phyloP scores from a whole-genome alignment of 2,113 vertebrate genomes.

The Pterocles burchelli region DNA sequence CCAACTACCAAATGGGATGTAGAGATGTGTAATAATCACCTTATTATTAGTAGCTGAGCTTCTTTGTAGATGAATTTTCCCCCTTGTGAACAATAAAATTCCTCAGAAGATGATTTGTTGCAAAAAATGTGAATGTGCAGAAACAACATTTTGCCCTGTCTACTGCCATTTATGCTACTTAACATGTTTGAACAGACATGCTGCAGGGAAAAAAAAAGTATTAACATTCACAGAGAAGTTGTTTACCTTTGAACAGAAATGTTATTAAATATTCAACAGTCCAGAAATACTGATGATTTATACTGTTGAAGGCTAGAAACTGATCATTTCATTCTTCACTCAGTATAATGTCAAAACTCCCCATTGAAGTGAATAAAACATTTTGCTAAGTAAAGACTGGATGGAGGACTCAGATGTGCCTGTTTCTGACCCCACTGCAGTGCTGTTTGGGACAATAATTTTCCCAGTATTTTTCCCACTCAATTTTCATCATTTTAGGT shows the following conservation, averaged over 20 bases:
- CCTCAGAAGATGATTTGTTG: background rate
- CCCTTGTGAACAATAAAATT: background rate
- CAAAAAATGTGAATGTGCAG: background rate
- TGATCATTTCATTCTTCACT: background rate
- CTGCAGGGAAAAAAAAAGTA: background rate
- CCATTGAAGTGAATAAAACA: background rate
- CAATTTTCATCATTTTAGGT: background rate
- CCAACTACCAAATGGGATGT: background rate
- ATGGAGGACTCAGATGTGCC: background rate
- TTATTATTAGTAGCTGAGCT: background rate
- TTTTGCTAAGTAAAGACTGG: background rate
- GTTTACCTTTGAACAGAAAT: slow-evolving; percentile 19
- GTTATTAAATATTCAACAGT: background rate
- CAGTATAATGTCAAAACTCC: background rate
- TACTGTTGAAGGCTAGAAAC: background rate
- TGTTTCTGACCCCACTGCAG: background rate
- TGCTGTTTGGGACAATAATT: background rate
- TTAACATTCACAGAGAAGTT: background rate
- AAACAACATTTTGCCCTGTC: background rate
- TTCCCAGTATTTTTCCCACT: background rate
- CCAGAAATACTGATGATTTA: background rate
- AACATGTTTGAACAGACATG: background rate
- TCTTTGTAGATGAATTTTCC: background rate
- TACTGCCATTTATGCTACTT: background rate
- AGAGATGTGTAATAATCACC: background rate